phyloP scores from a whole-genome alignment of 2,113 vertebrate species.

The Sander lucioperca region DNA sequence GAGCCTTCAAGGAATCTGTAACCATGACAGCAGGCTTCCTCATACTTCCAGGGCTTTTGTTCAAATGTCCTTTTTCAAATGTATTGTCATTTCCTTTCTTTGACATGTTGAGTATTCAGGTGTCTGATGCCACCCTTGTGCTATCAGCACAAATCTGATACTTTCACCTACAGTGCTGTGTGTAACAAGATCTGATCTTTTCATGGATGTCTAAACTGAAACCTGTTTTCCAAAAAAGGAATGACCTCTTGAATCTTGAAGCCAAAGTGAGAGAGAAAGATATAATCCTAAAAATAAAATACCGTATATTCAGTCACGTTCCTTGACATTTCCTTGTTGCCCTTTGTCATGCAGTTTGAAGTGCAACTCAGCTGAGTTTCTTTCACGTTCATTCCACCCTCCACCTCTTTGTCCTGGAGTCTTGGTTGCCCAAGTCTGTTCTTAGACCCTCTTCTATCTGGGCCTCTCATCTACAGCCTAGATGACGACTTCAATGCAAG shows the following conservation, averaged over 20 bases:
- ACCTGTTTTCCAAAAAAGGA: neutral
- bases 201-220: slow-evolving; percentile 23
- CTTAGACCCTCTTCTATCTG: slow-evolving; percentile 75
- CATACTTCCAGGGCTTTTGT: slow-evolving; percentile 22
- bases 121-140: slow-evolving; percentile 24
- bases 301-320: neutral
- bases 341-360: slow-evolving; percentile 36
- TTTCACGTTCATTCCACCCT: slow-evolving; percentile 50
- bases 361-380: slow-evolving; percentile 57
- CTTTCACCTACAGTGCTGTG: slow-evolving; percentile 3
- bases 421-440: slow-evolving; percentile 69
- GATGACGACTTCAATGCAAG: slow-evolving; percentile 67
- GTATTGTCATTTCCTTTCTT: slow-evolving; percentile 33
- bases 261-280: neutral
- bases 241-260: neutral
- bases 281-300: slow-evolving; percentile 1
- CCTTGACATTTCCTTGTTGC: neutral
- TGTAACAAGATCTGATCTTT: slow-evolving; percentile 35
- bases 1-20: slow-evolving; percentile 40
- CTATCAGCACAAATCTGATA: slow-evolving; percentile 35
- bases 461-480: slow-evolving; percentile 75
- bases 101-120: slow-evolving; percentile 19
- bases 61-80: slow-evolving; percentile 29
- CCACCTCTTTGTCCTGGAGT: slow-evolving; percentile 61
- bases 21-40: slow-evolving; percentile 47